Conservation (phyloP, 92 coral and sea anemone genomes). For the Heliopora coerulea region DNA sequence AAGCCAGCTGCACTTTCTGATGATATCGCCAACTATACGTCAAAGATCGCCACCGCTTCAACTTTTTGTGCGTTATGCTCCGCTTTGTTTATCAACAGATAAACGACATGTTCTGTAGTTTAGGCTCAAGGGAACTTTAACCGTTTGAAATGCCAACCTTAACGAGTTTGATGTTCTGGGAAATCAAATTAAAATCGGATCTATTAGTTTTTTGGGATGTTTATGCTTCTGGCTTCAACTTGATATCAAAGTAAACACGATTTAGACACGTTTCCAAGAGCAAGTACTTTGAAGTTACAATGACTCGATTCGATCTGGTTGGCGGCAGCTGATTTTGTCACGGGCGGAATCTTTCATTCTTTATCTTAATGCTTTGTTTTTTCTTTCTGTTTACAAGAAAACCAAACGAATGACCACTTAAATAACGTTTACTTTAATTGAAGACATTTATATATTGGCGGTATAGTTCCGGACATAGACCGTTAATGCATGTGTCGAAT, state of each 20-base stretch:
- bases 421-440: conserved; percentile 23
- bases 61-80: too few relatives aligned
- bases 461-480: background rate
- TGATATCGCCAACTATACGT: background rate
- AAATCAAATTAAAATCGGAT: background rate
- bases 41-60: too few relatives aligned
- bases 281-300: background rate
- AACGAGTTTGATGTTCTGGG: too few relatives aligned
- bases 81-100: too few relatives aligned
- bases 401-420: conserved; percentile 33
- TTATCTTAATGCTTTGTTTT: conserved; percentile 10
- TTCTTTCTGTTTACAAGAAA: conserved; percentile 11
- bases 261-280: background rate
- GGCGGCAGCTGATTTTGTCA: conserved; percentile 27
- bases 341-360: background rate
- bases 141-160: too few relatives aligned
- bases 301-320: conserved; percentile 10
- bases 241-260: background rate
- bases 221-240: background rate
- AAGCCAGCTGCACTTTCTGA: background rate
- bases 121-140: too few relatives aligned
- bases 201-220: background rate
- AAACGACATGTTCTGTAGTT: too few relatives aligned
- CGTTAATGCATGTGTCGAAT: background rate
- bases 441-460: background rate